These are phyloP conservation scores for Ciconia boyciana DNA, from an alignment of 2,113 vertebrate species.

Conservation along the genomic window DNA sequence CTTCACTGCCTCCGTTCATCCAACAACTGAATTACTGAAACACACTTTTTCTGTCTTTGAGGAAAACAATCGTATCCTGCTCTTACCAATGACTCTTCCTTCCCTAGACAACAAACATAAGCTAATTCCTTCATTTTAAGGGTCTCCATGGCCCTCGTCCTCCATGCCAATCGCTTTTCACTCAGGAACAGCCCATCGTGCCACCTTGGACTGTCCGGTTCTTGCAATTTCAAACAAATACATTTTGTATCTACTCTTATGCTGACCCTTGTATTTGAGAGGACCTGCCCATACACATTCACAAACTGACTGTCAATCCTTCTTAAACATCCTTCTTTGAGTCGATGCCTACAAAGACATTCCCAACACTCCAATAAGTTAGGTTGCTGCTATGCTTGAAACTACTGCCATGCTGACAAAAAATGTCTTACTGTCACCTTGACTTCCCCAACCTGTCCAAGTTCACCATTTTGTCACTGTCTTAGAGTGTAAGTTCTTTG, in stretches of 20 bases:
- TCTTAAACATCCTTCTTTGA: neutral
- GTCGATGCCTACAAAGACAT: neutral
- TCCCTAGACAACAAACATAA: neutral
- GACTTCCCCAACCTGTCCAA: neutral
- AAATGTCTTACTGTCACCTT: neutral
- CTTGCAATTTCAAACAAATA: neutral
- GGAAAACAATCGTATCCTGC: neutral
- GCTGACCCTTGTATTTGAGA: neutral
- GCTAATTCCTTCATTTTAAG: neutral
- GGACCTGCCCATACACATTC: neutral
- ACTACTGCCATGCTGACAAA: neutral
- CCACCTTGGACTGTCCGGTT: neutral
- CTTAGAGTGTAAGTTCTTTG: neutral
- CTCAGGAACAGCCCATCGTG: neutral
- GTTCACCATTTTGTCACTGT: neutral
- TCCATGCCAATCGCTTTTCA: neutral
- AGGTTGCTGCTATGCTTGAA: neutral
- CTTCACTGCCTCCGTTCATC: neutral
- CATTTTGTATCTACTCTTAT: neutral
- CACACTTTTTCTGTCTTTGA: neutral
- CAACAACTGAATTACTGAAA: neutral
- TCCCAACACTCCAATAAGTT: neutral
- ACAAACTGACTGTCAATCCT: neutral
- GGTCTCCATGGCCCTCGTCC: accelerated
- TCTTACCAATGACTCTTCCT: neutral